Evolutionary conservation across 2,113 vertebrate genomes (phyloP), one percentile per base, ranked within the genome.

Genomic region (Cryptotis parvus): DNA sequence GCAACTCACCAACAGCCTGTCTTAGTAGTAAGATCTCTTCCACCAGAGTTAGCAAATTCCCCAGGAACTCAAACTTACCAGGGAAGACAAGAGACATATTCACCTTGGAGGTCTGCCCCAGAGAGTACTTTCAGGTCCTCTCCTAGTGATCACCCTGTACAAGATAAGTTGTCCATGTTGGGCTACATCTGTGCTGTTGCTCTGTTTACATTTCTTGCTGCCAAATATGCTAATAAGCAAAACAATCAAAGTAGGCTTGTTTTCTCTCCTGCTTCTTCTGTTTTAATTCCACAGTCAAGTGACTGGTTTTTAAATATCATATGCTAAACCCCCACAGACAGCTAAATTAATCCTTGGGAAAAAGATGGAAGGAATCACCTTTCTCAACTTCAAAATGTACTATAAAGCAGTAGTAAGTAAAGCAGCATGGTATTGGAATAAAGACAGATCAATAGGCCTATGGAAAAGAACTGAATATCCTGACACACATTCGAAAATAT

Each of bases 141-240:
- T 75, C 2, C 11, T 14, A 66, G 55, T 18, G 0, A 35, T 9
- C 29, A 10, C 7, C 0, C 0, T 52, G 27, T 1, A 9, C 35
- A 12, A 1, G 16, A 33, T 39, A 11, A 6, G 16, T 31, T 33
- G 37, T 1, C 68, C 22, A 0, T 1, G 4, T 43, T 20, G 55
- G 75, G 31, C n/a, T 61, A 0, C 24, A 12, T 3, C 22, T 76
- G 22, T 78, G 9, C 37, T 85, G 9, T 76, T 80, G 49, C 24
- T 52, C 22, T 91, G 14, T 2, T 68, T 81, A 0, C 2, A 8
- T 2, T 65, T 65, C 0, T 94, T 22, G 0, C 22, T 24, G 4
- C 3, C 11, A 45, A 11, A 77, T 63, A 6, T 2, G 29, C 39
- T 72, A 14, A 27, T 39, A 66, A 61, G 7, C 15, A 87, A 49